These are phyloP conservation scores for Hycleus phaleratus DNA, from an alignment of 1,140 invertebrate genomes.

Conservation along the genomic window DNA sequence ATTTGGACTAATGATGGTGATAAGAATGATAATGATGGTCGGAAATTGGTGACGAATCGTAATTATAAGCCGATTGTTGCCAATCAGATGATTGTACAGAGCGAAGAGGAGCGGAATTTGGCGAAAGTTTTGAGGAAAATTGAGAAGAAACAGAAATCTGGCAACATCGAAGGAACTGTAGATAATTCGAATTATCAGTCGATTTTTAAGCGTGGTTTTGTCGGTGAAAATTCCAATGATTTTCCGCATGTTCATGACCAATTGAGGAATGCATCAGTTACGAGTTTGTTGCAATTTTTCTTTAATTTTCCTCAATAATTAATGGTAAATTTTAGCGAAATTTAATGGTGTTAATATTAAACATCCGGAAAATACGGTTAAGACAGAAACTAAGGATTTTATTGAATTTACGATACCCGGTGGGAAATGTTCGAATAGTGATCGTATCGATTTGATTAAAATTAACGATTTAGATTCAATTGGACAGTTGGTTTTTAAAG, in stretches of 20 bases:
- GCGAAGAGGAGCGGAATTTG: slow-evolving; percentile 73
- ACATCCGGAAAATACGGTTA: slow-evolving; percentile 48
- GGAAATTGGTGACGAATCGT: too few species aligned
- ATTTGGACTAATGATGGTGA: slow-evolving; percentile 18
- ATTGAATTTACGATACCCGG: slow-evolving; percentile 87
- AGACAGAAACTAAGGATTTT: slow-evolving; percentile 62
- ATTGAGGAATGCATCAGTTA: slow-evolving; percentile 24
- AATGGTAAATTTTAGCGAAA: slow-evolving; percentile 19
- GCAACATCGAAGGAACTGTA: not conserved
- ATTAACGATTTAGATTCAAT: slow-evolving; percentile 75
- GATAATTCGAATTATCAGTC: slow-evolving; percentile 16
- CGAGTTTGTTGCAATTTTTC: slow-evolving; percentile 20
- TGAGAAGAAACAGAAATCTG: slow-evolving; percentile 61
- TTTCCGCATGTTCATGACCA: slow-evolving; percentile 32
- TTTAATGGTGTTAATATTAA: slow-evolving; percentile 25
- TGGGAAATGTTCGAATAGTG: slow-evolving; percentile 52
- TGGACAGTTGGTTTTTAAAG: slow-evolving; percentile 78
- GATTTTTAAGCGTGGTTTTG: slow-evolving; percentile 22
- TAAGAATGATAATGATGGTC: slow-evolving; percentile 9
- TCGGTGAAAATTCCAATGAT: slow-evolving; percentile 18
- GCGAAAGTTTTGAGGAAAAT: slow-evolving; percentile 80
- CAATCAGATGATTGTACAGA: slow-evolving; percentile 63
- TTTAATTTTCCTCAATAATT: not conserved
- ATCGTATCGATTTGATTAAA: slow-evolving; percentile 53
- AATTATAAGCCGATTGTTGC: slow-evolving; percentile 22